A percentile compares a stretch with the other conserved stretches of the same genome.
Evolutionary conservation across 1,140 invertebrate genomes (phyloP).

Genomic region (Augochlora pura): DNA sequence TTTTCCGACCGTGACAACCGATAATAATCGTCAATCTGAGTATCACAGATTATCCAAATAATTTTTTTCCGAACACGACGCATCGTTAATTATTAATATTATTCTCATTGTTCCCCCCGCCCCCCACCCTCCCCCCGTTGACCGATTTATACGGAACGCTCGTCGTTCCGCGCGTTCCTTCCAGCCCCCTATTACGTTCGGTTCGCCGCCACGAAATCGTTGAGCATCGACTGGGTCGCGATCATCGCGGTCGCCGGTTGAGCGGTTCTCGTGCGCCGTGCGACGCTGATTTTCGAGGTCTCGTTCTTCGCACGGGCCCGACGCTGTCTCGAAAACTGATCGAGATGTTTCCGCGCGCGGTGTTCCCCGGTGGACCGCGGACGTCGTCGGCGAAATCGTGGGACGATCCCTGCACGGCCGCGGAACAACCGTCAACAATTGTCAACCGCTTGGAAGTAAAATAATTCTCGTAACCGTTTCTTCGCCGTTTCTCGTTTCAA

Average conservation of each 20-base stretch:
- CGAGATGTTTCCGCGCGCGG: constrained; percentile 38
- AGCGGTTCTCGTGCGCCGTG: constrained; percentile 34
- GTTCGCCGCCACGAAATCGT: constrained; percentile 18
- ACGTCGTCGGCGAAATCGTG: no score
- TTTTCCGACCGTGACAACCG: constrained; percentile 19
- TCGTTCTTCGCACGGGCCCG: constrained; percentile 62
- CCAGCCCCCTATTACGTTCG: not conserved
- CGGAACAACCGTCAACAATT: no score
- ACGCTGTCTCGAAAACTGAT: constrained; percentile 17
- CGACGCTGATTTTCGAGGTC: constrained; percentile 33
- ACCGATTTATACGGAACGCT: constrained; percentile 17
- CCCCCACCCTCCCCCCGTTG: no score
- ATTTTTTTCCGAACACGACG: constrained; percentile 28
- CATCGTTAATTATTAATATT: constrained; percentile 21
- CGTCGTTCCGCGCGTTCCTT: not conserved
- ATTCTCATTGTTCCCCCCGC: not conserved
- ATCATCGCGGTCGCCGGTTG: constrained; percentile 1
- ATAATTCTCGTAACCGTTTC: no score
- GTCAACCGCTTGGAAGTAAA: no score
- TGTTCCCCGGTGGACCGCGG: not conserved
- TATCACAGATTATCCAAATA: constrained; percentile 52
- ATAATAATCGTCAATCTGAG: constrained; percentile 48
- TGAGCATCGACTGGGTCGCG: constrained; percentile 12
- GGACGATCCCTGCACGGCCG: no score
- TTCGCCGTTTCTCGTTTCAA: no score